These are phyloP conservation scores for Tyria jacobaeae DNA, from an alignment of 2,888 invertebrate genomes.

Conservation along the genomic window DNA sequence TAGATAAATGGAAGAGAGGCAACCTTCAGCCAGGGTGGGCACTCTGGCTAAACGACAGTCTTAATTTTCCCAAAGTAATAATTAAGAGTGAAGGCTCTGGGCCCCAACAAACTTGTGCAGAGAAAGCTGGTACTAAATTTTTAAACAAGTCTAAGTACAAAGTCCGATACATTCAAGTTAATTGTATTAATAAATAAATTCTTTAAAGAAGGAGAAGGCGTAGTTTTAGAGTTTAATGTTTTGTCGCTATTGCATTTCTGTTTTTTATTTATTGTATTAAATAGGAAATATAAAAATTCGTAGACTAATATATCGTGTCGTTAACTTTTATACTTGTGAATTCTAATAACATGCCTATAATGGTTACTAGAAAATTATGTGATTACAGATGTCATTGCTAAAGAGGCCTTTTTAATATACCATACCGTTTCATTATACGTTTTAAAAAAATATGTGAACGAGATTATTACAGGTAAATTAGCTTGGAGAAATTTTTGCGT, in stretches of 20 bases:
- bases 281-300: not conserved
- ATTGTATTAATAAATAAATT: constrained; percentile 81
- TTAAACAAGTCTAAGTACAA: constrained; percentile 84
- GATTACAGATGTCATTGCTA: too few relatives aligned
- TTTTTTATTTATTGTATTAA: not conserved
- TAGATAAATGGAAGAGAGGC: constrained; percentile 82
- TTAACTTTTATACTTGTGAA: not conserved
- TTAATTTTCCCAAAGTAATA: constrained; percentile 87
- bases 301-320: not conserved
- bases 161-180: constrained; percentile 83
- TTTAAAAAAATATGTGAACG: too few relatives aligned
- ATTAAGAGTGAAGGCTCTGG: constrained; percentile 85
- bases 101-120: constrained; percentile 70
- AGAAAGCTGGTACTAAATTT: constrained; percentile 79
- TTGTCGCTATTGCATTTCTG: constrained; percentile 15
- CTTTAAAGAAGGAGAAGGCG: constrained; percentile 49
- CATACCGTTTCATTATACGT: too few relatives aligned
- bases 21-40: constrained; percentile 76
- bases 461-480: too few relatives aligned
- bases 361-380: too few relatives aligned
- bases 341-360: too few relatives aligned
- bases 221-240: constrained; percentile 42
- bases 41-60: constrained; percentile 85
- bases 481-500: too few relatives aligned
- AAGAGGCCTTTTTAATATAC: too few relatives aligned